Evolutionary conservation across 2,797 vertebrate species (phyloP).

Genomic region (Adrianichthys oophorus): DNA sequence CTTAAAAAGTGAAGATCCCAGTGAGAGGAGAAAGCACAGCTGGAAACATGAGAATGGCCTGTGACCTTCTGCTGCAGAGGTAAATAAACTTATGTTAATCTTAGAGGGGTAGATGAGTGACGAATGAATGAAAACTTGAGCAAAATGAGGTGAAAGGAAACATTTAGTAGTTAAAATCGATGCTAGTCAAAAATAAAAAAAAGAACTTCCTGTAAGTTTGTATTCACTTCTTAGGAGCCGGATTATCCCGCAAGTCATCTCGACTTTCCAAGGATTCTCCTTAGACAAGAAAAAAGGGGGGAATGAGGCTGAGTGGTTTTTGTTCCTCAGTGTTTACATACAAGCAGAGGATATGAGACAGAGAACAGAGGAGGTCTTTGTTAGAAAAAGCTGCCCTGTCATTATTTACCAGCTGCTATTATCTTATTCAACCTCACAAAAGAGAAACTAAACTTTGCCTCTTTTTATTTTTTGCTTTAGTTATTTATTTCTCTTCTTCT

Average conservation of each 20-base stretch:
- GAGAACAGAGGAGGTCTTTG: conserved; percentile 2
- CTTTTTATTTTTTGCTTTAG: not conserved
- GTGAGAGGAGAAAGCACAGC: conserved; percentile 35
- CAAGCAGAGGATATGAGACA: conserved; percentile 10
- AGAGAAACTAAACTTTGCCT: not conserved
- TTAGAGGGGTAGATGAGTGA: conserved; percentile 20
- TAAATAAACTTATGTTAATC: conserved; percentile 68
- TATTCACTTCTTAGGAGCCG: no score
- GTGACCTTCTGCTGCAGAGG: conserved; percentile 85
- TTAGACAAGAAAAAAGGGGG: conserved; percentile 7
- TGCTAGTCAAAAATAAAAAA: not conserved
- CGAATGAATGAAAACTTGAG: conserved; percentile 2
- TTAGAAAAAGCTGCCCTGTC: conserved; percentile 3
- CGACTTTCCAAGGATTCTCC: conserved; percentile 4
- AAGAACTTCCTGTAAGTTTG: no score
- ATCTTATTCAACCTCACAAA: conserved; percentile 25
- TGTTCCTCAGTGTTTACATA: conserved; percentile 15
- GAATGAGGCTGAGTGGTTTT: conserved; percentile 6
- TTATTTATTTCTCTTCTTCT: no score
- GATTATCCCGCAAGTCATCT: conserved; percentile 4
- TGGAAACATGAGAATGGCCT: conserved; percentile 77
- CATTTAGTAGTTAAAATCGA: conserved; percentile 7
- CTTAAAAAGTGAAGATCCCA: conserved; percentile 22
- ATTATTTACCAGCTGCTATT: conserved; percentile 28
- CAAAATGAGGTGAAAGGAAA: not conserved